These are phyloP conservation scores for Conus ventricosus DNA, from an alignment of 1,140 invertebrate genomes.

Conservation along the genomic window DNA sequence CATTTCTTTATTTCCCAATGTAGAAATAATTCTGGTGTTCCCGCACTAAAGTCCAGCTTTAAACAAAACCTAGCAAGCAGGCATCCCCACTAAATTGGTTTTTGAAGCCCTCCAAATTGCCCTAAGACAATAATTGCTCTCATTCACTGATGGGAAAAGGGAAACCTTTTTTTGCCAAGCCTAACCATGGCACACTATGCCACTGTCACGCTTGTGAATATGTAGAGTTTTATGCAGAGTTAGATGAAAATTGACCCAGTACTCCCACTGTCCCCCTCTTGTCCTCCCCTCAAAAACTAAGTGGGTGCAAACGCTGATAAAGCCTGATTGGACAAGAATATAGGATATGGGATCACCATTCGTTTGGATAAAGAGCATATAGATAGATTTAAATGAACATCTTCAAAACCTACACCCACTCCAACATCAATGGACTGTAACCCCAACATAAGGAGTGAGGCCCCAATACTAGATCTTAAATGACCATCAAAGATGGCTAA, in stretches of 20 bases:
- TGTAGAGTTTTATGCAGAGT: neutral
- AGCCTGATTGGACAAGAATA: neutral
- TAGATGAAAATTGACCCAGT: neutral
- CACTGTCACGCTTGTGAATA: neutral
- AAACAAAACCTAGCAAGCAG: neutral
- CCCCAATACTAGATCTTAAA: neutral
- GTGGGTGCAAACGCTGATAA: neutral
- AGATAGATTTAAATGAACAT: neutral
- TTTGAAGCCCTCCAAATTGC: neutral
- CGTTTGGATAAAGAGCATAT: neutral
- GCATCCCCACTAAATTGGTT: neutral
- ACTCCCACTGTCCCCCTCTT: neutral
- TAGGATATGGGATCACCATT: neutral
- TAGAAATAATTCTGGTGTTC: neutral
- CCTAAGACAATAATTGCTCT: neutral
- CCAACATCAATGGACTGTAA: neutral
- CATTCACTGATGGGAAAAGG: neutral
- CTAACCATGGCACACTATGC: neutral
- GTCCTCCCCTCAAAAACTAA: neutral
- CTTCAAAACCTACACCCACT: neutral
- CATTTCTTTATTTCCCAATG: neutral
- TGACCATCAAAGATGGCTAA: neutral
- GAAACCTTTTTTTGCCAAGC: neutral
- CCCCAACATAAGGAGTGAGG: no score
- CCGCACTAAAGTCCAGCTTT: neutral